Evolutionary conservation across 2,888 invertebrate genomes (phyloP).

Genomic region (Drymonia ruficornis): DNA sequence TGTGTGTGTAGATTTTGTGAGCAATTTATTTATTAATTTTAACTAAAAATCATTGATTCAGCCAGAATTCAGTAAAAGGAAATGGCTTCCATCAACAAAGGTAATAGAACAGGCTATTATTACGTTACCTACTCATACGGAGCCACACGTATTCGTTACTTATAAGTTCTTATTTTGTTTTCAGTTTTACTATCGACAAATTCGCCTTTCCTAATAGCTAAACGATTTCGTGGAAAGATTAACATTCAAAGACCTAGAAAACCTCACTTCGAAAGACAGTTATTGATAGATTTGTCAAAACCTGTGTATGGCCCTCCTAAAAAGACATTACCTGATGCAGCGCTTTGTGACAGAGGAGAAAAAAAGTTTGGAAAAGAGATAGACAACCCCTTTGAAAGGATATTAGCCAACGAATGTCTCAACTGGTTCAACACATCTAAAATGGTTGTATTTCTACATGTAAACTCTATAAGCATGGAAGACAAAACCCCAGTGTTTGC

Average conservation of each 20-base stretch:
- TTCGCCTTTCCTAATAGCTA: slow-evolving; percentile 79
- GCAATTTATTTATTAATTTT: no score
- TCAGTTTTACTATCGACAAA: slow-evolving; percentile 73
- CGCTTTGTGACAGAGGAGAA: slow-evolving; percentile 79
- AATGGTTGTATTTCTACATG: slow-evolving; percentile 89
- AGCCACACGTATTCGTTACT: no score
- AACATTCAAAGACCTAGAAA: slow-evolving; percentile 90
- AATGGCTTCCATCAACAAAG: slow-evolving; percentile 32
- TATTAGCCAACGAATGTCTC: slow-evolving; percentile 89
- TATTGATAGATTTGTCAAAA: slow-evolving; percentile 86
- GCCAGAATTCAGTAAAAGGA: background rate
- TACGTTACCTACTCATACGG: background rate
- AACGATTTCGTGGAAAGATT: slow-evolving; percentile 90
- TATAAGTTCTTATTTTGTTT: slow-evolving; percentile 31
- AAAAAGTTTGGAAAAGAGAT: slow-evolving; percentile 49
- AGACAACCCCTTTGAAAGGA: slow-evolving; percentile 89
- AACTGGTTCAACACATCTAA: slow-evolving; percentile 89
- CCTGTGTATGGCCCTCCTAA: slow-evolving; percentile 84
- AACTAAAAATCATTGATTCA: no score
- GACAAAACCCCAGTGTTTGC: slow-evolving; percentile 87
- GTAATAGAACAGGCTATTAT: slow-evolving; percentile 10
- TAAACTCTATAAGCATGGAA: slow-evolving; percentile 88
- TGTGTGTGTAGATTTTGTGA: no score
- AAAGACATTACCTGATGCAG: slow-evolving; percentile 68
- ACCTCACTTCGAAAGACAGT: slow-evolving; percentile 88